Conservation (phyloP, 1,140 invertebrate genomes). For the Drosophila equinoxialis region DNA sequence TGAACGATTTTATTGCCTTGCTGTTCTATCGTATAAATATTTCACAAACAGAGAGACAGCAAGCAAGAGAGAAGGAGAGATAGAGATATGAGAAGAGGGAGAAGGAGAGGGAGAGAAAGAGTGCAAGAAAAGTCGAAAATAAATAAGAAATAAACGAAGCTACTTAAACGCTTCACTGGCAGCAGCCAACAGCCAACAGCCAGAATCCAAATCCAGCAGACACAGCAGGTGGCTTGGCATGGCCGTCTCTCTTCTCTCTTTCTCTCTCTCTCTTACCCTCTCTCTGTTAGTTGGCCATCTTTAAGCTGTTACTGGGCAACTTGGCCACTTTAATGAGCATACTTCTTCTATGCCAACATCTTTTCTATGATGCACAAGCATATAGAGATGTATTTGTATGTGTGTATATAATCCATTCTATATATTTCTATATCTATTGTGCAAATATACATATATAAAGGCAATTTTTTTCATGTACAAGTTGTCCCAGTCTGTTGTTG, state of each 20-base stretch:
- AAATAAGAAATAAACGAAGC: conserved; percentile 61
- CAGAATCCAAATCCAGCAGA: neutral
- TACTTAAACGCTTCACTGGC: conserved; percentile 59
- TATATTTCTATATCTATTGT: neutral
- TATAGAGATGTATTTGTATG: too few relatives aligned
- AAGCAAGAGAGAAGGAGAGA: neutral
- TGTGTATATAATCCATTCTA: conserved; percentile 13
- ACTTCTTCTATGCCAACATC: conserved; percentile 3
- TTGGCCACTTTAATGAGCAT: conserved; percentile 7
- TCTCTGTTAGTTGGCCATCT: neutral
- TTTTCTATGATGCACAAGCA: conserved; percentile 2
- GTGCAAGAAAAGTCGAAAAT: conserved; percentile 28
- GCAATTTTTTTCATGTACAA: conserved; percentile 1
- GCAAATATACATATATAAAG: conserved; percentile 1
- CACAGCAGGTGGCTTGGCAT: conserved; percentile 48
- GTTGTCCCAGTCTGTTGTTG: conserved; percentile 2
- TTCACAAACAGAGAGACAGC: neutral
- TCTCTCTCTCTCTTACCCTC: neutral
- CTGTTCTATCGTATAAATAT: conserved; percentile 1
- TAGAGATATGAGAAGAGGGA: neutral
- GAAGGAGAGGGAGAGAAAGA: neutral
- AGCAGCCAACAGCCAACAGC: conserved; percentile 3
- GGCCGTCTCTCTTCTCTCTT: neutral
- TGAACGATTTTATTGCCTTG: conserved; percentile 11
- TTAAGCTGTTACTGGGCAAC: conserved; percentile 7